Evolutionary conservation across 2,888 invertebrate genomes (phyloP).

Genomic region (Mylabris sibirica): DNA sequence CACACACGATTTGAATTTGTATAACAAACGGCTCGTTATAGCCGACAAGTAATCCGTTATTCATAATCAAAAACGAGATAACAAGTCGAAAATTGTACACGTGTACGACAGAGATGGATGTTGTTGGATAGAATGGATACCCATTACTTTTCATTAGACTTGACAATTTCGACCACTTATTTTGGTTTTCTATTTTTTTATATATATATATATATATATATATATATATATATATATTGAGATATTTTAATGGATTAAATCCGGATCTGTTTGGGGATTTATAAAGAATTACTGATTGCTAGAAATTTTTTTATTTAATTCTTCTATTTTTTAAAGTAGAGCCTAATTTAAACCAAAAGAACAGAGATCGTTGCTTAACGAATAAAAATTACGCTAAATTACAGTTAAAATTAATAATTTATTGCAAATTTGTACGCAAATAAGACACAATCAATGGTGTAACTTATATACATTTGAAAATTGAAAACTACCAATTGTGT

Average conservation of each 20-base stretch:
- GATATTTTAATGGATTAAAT: constrained; percentile 24
- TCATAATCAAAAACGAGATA: constrained; percentile 40
- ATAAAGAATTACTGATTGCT: neutral
- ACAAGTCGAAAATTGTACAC: constrained; percentile 2
- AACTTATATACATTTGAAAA: constrained; percentile 14
- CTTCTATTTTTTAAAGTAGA: neutral
- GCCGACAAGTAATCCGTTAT: constrained; percentile 32
- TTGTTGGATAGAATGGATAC: constrained; percentile 37
- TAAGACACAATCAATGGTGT: neutral
- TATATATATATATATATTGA: neutral
- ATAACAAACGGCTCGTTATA: constrained; percentile 21
- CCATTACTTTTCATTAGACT: constrained; percentile 52
- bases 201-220: neutral
- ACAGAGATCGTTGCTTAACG: neutral
- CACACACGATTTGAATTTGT: constrained; percentile 28
- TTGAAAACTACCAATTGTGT: neutral
- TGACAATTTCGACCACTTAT: constrained; percentile 44
- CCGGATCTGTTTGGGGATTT: constrained; percentile 19
- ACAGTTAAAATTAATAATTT: constrained; percentile 19
- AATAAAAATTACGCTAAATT: constrained; percentile 7
- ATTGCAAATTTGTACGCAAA: constrained; percentile 25
- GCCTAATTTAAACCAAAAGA: neutral
- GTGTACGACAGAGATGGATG: constrained; percentile 25
- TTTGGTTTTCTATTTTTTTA: constrained; percentile 26
- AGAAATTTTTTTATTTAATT: no score